Conservation (phyloP, 2,797 vertebrate genomes). For the Crotalus adamanteus region DNA sequence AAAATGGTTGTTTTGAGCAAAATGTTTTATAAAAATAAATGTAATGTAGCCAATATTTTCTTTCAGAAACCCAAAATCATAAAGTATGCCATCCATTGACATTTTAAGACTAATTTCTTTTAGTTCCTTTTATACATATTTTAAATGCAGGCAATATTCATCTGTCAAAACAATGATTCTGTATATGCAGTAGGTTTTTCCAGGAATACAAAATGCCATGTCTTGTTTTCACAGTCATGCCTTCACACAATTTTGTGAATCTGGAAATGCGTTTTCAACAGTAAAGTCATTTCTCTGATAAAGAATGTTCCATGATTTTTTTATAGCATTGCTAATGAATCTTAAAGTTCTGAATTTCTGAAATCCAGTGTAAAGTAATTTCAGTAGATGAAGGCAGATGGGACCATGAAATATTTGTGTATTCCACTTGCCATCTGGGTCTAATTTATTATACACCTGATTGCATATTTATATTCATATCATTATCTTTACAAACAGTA, state of each 20-base stretch:
- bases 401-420: slow-evolving; percentile 49
- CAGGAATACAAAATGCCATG: slow-evolving; percentile 26
- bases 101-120: slow-evolving; percentile 22
- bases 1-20: neutral
- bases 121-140: neutral
- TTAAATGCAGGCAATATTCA: slow-evolving; percentile 43
- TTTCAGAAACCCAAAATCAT: neutral
- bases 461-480: slow-evolving; percentile 26
- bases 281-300: neutral
- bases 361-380: slow-evolving; percentile 26
- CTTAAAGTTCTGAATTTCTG: neutral
- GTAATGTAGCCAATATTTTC: neutral
- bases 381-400: slow-evolving; percentile 49
- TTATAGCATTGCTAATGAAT: slow-evolving; percentile 30
- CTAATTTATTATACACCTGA: slow-evolving; percentile 60
- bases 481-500: slow-evolving; percentile 48
- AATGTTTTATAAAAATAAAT: neutral
- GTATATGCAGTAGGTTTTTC: slow-evolving; percentile 49
- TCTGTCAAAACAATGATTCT: slow-evolving; percentile 22
- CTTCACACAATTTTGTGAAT: slow-evolving; percentile 6
- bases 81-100: slow-evolving; percentile 4
- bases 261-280: slow-evolving; percentile 1
- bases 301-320: neutral
- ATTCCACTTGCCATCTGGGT: slow-evolving; percentile 60
- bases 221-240: slow-evolving; percentile 40